phyloP scores from a whole-genome alignment of 2,113 vertebrate genomes.

The Lycocorax pyrrhopterus region DNA sequence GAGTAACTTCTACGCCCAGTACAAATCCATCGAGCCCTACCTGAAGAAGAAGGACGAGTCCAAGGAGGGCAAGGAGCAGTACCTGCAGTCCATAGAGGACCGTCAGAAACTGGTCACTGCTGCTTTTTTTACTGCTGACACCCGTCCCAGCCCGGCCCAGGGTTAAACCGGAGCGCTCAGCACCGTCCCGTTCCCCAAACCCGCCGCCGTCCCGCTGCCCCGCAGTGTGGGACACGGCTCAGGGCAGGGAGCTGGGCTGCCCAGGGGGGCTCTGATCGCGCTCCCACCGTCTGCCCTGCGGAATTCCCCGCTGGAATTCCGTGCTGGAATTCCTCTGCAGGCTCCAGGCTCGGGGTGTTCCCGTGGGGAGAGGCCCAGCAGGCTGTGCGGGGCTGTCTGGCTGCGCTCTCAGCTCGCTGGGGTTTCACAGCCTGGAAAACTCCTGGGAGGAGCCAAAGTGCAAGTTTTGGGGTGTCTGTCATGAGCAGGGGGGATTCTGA shows the following conservation, averaged over 20 bases:
- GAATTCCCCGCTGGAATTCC: neutral
- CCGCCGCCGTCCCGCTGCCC: neutral
- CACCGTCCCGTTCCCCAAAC: neutral
- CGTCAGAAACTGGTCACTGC: conserved; percentile 88
- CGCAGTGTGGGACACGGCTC: neutral
- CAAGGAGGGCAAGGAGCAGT: conserved; percentile 86
- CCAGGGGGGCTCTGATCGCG: neutral
- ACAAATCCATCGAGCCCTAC: conserved; percentile 94
- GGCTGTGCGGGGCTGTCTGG: too few relatives aligned
- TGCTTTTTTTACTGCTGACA: fast-evolving
- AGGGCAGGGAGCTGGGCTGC: neutral
- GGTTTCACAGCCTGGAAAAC: neutral
- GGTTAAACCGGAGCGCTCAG: neutral
- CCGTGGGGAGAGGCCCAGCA: neutral
- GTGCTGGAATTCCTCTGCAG: neutral
- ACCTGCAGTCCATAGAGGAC: conserved; percentile 89
- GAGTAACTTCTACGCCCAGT: conserved; percentile 97
- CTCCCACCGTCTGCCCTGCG: neutral
- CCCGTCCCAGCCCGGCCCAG: neutral
- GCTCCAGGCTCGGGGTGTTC: neutral
- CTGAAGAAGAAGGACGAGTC: conserved; percentile 93
- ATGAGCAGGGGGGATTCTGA: neutral
- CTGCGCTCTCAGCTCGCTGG: neutral
- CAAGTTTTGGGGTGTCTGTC: neutral
- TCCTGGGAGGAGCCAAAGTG: neutral